Conservation (phyloP, 2,113 vertebrate genomes). For the Lichenostomus cassidix region DNA sequence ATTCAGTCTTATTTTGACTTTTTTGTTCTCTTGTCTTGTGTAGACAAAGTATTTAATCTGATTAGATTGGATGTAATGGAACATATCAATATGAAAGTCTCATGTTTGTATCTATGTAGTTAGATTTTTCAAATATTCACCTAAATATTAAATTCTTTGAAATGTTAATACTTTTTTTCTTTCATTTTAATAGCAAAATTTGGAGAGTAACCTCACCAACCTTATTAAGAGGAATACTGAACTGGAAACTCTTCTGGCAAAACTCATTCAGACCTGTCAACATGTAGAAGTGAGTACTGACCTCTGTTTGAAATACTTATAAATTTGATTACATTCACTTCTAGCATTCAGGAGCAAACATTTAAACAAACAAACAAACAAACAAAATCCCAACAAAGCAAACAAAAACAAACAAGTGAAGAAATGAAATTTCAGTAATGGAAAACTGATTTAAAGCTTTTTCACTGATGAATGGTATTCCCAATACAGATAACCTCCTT, state of each 20-base stretch:
- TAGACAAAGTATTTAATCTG: background rate
- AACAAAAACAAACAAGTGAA: background rate
- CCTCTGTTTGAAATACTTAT: background rate
- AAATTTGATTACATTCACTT: background rate
- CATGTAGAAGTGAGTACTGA: slow-evolving; percentile 92
- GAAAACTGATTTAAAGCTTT: background rate
- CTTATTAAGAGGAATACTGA: slow-evolving; percentile 99
- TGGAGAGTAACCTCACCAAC: slow-evolving; percentile 94
- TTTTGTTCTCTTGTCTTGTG: background rate
- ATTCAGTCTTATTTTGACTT: background rate
- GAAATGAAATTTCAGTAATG: background rate
- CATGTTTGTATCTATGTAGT: background rate
- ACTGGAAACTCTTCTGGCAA: slow-evolving; percentile 95
- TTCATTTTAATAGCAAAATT: slow-evolving; percentile 85
- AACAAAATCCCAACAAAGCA: background rate
- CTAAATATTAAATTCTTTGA: background rate
- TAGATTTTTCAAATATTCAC: background rate
- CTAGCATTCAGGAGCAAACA: background rate
- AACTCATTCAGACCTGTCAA: slow-evolving; percentile 97
- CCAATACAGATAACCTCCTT: background rate
- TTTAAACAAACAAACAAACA: background rate
- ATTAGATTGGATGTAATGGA: background rate
- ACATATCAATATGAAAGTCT: background rate
- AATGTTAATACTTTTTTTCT: slow-evolving; percentile 35
- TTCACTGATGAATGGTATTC: background rate